Base-by-base conservation (phyloP, 2,888 invertebrate genomes). In the Zygogramma bicolorata region DNA sequence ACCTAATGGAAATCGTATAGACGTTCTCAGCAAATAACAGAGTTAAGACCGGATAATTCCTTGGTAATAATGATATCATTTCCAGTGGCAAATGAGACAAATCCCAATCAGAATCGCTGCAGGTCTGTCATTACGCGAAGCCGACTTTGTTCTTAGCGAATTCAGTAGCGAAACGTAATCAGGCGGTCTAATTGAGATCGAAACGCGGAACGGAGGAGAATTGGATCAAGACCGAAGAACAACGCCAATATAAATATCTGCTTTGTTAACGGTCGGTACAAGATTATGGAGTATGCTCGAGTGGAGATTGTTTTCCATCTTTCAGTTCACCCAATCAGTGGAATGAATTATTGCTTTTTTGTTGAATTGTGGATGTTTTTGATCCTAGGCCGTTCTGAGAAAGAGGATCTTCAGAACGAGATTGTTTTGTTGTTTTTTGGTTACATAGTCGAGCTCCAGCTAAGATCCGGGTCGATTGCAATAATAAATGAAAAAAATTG, bases 141-240 rank as follows among this genome's bases (percentile, higher is more conserved):
- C 81, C 81, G 81, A 60, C 76, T 70, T 66, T 71, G 80, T 79
- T 77, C 74, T 72, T 79, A 79, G 79, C 80, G 80, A 80, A 81
- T 76, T 72, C 82, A 77, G 82, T 81, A 82, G 82, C 81, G 63
- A 63, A 63, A 46, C 6, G 46, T 63, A 63, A 63, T 63, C 46
- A 63, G 46, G 6, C 46, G 29, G 31, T 46, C 40, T 27, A 46
- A 63, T 46, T 53, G 53, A 27, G 49, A 49, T 63, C 49, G 63
- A 63, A 63, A 63, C 27, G 29, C 42, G 63, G 34, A 63, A 46
- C 63, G 46, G 27, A 13, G 13, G 46, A 18, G 15, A 53, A 53
- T 53, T 53, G 25, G 53, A 25, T 53, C 53, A 53, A n/a, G 42
- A 7, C 18, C n/a, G n/a, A n/a, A 2, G 13, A 34, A 34, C 34